Evolutionary conservation across 2,888 invertebrate species (phyloP).

Genomic region (Lymantria dispar): DNA sequence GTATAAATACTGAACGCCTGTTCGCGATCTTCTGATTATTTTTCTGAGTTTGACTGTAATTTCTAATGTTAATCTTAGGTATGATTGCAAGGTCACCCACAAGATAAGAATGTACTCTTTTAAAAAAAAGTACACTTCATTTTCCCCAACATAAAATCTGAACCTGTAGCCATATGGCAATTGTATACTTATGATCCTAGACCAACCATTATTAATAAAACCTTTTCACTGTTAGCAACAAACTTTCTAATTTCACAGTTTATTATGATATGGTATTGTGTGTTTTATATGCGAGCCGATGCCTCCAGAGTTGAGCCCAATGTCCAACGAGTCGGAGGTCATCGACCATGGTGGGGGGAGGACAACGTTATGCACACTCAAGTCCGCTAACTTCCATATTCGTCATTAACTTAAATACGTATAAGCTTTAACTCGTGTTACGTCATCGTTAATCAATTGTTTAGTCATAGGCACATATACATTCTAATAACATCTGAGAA

Average conservation of each 20-base stretch:
- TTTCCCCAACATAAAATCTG: no score
- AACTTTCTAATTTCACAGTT: constrained; percentile 22
- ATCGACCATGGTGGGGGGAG: constrained; percentile 56
- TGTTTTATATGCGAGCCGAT: constrained; percentile 60
- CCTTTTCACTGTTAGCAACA: not conserved
- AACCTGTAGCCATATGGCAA: no score
- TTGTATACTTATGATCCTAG: no score
- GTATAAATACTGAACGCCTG: no score
- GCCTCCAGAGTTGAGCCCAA: constrained; percentile 52
- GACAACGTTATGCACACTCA: constrained; percentile 23
- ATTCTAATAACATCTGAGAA: not conserved
- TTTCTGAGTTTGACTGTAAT: no score
- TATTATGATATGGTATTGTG: constrained; percentile 23
- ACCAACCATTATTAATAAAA: no score
- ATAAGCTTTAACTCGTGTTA: constrained; percentile 27
- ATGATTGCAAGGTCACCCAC: no score
- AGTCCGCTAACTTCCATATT: constrained; percentile 27
- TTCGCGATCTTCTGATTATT: no score
- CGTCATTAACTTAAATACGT: constrained; percentile 13
- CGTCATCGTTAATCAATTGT: constrained; percentile 18
- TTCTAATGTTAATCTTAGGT: no score
- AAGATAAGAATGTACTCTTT: no score
- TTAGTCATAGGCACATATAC: not conserved
- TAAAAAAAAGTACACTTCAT: no score
- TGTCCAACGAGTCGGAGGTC: constrained; percentile 55